These are phyloP conservation scores for Chrysopa pallens DNA, from an alignment of 1,140 invertebrate species.

Conservation along the genomic window DNA sequence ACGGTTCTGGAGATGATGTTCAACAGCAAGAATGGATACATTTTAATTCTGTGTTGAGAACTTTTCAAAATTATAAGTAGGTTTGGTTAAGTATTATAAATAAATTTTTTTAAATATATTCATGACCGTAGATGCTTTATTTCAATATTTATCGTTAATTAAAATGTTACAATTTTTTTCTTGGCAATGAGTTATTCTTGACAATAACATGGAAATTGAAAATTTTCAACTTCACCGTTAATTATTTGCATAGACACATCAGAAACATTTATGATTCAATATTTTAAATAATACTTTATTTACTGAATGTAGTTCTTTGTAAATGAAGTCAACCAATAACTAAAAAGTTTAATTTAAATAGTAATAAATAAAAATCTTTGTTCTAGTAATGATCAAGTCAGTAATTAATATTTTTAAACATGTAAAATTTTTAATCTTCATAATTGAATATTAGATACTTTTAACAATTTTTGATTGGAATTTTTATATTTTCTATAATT, in stretches of 20 bases:
- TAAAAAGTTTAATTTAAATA: too few relatives aligned
- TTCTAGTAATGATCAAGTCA: background rate
- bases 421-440: too few relatives aligned
- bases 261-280: background rate
- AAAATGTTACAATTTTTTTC: slow-evolving; percentile 21
- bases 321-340: too few relatives aligned
- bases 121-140: slow-evolving; percentile 8
- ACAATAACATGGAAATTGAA: background rate
- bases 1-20: background rate
- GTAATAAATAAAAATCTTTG: too few relatives aligned
- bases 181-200: slow-evolving; percentile 12
- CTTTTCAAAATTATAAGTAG: slow-evolving; percentile 69
- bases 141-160: slow-evolving; percentile 14
- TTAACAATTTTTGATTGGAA: too few relatives aligned
- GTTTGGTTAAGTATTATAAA: slow-evolving; percentile 14
- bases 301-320: too few relatives aligned
- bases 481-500: too few relatives aligned
- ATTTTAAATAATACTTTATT: too few relatives aligned
- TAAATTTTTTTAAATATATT: slow-evolving; percentile 7
- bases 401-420: too few relatives aligned
- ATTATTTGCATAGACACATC: slow-evolving; percentile 5
- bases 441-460: too few relatives aligned
- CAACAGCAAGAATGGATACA: slow-evolving; percentile 43
- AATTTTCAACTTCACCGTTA: background rate
- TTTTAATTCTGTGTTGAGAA: slow-evolving; percentile 58